Evolutionary conservation across 2,888 invertebrate species (phyloP).

Genomic region (Dichetophora obliterata): DNA sequence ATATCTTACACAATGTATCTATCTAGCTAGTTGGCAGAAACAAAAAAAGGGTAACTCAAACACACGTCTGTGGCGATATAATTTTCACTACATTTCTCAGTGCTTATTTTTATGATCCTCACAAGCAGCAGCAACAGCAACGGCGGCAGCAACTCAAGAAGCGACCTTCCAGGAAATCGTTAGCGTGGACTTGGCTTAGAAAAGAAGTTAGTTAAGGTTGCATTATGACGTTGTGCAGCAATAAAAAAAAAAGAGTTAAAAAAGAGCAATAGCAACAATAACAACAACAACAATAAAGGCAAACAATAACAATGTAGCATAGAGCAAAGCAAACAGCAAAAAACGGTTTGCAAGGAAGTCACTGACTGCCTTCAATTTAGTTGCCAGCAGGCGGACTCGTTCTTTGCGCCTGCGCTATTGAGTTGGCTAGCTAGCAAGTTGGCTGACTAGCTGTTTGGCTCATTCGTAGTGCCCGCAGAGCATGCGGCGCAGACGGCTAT

Average conservation of each 20-base stretch:
- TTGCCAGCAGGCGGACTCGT: slow-evolving; percentile 2
- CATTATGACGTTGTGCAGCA: slow-evolving; percentile 33
- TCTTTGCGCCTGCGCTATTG: not conserved
- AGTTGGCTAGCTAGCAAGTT: slow-evolving; percentile 1
- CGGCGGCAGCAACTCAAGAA: slow-evolving; percentile 3
- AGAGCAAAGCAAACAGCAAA: not conserved
- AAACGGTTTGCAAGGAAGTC: not conserved
- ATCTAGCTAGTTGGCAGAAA: not conserved
- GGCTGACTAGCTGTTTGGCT: not conserved
- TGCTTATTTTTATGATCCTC: slow-evolving; percentile 5
- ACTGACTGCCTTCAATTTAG: no score
- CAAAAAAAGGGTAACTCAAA: not conserved
- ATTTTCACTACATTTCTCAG: not conserved
- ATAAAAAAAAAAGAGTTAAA: slow-evolving; percentile 30
- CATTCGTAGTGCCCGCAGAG: not conserved
- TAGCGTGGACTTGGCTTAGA: slow-evolving; percentile 35
- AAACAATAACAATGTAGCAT: not conserved
- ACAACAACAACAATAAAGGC: slow-evolving; percentile 24
- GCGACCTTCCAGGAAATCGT: slow-evolving; percentile 36
- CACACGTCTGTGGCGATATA: not conserved
- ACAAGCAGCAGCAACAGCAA: not conserved
- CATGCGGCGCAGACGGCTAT: slow-evolving; percentile 32
- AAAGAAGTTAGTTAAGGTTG: slow-evolving; percentile 39
- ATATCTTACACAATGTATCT: slow-evolving; percentile 2
- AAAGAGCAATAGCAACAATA: not conserved